phyloP scores from a whole-genome alignment of 2,797 vertebrate genomes.

The Alcedo quadribrachys region DNA sequence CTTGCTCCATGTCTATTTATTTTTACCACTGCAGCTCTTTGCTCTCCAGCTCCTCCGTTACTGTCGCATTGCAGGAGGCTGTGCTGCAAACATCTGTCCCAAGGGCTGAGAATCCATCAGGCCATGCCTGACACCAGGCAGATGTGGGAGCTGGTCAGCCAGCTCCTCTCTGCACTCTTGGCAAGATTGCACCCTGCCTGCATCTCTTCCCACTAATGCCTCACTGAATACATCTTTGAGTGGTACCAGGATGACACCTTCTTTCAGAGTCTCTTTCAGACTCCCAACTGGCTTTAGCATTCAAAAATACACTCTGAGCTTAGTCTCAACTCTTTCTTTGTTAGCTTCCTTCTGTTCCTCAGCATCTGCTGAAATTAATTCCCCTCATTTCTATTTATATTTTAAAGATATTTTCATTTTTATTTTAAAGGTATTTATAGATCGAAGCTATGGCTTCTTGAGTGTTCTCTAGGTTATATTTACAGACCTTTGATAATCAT shows the following conservation, averaged over 20 bases:
- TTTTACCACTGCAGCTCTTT: not conserved
- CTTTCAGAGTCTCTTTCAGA: not conserved
- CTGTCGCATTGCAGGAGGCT: not conserved
- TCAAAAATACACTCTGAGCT: not conserved
- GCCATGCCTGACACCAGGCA: not conserved
- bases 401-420: not conserved
- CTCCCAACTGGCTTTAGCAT: not conserved
- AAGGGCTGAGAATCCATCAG: not conserved
- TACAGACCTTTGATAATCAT: not conserved
- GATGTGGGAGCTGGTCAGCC: not conserved
- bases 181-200: not conserved
- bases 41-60: not conserved
- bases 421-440: conserved; percentile 40
- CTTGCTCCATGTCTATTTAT: not conserved
- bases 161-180: not conserved
- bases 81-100: not conserved
- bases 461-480: conserved; percentile 16
- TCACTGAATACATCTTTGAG: not conserved
- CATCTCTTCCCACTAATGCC: not conserved
- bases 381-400: not conserved
- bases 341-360: not conserved
- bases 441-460: not conserved
- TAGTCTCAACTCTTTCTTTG: not conserved
- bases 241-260: not conserved
- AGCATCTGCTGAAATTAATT: conserved; percentile 29